A percentile compares a stretch with the other conserved stretches of the same genome.
phyloP scores from a whole-genome alignment of 2,113 vertebrate genomes.

The Malurus melanocephalus region DNA sequence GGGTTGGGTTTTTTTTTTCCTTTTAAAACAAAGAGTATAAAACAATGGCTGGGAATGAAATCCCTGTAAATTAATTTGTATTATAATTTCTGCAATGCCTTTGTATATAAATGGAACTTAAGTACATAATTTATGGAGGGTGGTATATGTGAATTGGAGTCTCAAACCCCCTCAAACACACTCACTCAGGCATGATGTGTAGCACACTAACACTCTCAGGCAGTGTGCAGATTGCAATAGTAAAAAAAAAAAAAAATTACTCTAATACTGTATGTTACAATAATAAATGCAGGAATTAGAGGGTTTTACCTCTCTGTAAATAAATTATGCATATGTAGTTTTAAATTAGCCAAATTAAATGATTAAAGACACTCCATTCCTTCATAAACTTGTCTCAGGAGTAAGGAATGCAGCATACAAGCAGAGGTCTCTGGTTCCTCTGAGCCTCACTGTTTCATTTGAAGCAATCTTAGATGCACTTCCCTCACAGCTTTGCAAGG shows the following conservation, averaged over 20 bases:
- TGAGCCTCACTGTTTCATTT: conserved; percentile 30
- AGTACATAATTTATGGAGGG: conserved; percentile 76
- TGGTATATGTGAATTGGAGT: conserved; percentile 64
- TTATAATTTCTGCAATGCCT: conserved; percentile 38
- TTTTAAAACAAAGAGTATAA: background rate
- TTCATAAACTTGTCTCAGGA: conserved; percentile 81
- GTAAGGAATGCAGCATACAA: conserved; percentile 37
- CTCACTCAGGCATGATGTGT: conserved; percentile 63
- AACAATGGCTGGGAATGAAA: conserved; percentile 59
- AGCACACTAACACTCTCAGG: conserved; percentile 74
- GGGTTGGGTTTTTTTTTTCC: background rate
- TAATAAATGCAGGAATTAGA: conserved; percentile 86
- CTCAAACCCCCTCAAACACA: conserved; percentile 41
- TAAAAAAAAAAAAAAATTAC: conserved; percentile 63
- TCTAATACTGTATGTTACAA: conserved; percentile 73
- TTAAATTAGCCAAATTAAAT: conserved; percentile 87
- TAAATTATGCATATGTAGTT: conserved; percentile 81
- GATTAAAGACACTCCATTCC: conserved; percentile 85
- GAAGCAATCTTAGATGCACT: conserved; percentile 10
- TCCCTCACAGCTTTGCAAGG: background rate
- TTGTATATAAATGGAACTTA: conserved; percentile 70
- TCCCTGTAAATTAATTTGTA: conserved; percentile 53
- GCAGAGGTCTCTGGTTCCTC: conserved; percentile 32
- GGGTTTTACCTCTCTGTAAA: conserved; percentile 77
- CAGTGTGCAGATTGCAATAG: conserved; percentile 65